phyloP scores from a whole-genome alignment of 2,113 vertebrate species.

The Corythornis cristatus region DNA sequence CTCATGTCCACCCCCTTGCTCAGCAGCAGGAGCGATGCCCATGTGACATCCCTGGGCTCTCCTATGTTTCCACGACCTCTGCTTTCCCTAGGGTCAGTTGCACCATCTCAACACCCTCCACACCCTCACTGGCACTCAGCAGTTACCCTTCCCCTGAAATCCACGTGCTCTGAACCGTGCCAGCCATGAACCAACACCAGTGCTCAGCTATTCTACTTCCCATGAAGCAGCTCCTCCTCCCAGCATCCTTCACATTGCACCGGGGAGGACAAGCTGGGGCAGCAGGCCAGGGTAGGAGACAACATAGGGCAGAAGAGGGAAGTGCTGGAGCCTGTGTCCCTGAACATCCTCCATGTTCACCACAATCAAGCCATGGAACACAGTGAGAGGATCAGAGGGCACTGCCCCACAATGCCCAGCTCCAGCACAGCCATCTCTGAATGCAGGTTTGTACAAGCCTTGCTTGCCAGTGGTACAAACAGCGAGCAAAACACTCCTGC shows the following conservation, averaged over 20 bases:
- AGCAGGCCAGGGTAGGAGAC: accelerated
- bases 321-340: neutral
- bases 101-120: neutral
- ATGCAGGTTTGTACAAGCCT: neutral
- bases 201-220: neutral
- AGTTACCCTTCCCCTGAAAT: neutral
- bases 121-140: neutral
- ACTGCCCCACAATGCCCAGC: accelerated
- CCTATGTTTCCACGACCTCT: accelerated
- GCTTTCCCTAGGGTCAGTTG: neutral
- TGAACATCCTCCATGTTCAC: neutral
- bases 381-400: accelerated
- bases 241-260: accelerated
- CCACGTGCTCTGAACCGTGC: accelerated
- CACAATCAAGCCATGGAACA: neutral
- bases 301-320: accelerated
- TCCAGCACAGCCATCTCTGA: accelerated
- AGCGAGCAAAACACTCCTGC: accelerated
- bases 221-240: neutral
- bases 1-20: neutral
- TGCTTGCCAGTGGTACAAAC: neutral
- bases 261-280: accelerated
- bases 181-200: neutral
- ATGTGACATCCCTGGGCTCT: neutral
- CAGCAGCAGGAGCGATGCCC: neutral